Evolutionary conservation across 1,140 invertebrate species (phyloP).

Genomic region (Micrasema longulum): DNA sequence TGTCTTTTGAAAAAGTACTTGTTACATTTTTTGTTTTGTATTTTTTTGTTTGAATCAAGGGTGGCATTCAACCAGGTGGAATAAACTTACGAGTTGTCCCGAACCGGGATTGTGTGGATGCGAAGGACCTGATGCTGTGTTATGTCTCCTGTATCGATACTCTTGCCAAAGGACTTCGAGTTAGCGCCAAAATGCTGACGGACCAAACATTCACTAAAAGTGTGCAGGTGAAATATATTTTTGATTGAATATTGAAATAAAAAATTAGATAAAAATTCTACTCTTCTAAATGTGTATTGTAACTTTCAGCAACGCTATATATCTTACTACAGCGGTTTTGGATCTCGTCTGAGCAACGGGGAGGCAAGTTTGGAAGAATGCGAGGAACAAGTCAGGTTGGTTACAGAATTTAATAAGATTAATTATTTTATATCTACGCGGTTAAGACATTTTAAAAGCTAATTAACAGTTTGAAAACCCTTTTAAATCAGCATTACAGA

Average conservation of each 20-base stretch:
- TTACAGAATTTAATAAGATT: neutral
- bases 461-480: neutral
- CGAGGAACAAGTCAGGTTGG: constrained; percentile 63
- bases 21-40: neutral
- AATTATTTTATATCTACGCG: neutral
- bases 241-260: no score
- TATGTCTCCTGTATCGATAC: constrained; percentile 73
- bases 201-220: constrained; percentile 65
- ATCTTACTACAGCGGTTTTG: constrained; percentile 70
- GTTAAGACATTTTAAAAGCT: neutral
- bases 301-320: constrained; percentile 67
- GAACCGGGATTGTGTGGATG: constrained; percentile 67
- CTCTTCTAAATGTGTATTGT: constrained; percentile 2
- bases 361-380: constrained; percentile 72
- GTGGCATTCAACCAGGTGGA: constrained; percentile 70
- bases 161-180: constrained; percentile 69
- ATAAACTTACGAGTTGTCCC: constrained; percentile 71
- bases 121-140: constrained; percentile 69
- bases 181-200: constrained; percentile 67
- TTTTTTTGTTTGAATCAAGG: constrained; percentile 35
- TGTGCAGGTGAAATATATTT: constrained; percentile 61
- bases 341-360: constrained; percentile 68
- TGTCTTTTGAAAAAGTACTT: no score
- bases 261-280: neutral
- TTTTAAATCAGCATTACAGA: neutral